Conservation (phyloP, 35 echinoderm and acorn worm species). For the Anneissia japonica region DNA sequence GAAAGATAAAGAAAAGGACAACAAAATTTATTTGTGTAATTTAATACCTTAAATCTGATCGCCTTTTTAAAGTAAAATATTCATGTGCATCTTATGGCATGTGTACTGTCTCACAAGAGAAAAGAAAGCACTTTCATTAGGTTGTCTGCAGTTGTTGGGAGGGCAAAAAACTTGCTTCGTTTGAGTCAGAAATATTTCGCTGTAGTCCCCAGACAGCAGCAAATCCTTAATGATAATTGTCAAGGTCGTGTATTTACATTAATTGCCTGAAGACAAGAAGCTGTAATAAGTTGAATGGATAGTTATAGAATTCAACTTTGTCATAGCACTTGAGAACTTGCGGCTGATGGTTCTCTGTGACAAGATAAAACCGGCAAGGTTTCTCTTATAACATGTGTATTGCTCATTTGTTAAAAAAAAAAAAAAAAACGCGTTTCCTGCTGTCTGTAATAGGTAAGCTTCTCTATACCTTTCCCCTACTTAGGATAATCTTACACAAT, state of each 20-base stretch:
- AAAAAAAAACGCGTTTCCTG: too few species aligned
- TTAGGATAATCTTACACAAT: too few species aligned
- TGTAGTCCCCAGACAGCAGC: background rate
- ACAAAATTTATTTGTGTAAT: background rate
- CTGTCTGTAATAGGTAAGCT: too few species aligned
- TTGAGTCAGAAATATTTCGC: background rate
- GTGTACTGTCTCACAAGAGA: background rate
- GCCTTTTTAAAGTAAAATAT: background rate
- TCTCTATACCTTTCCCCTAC: too few species aligned
- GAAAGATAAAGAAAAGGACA: background rate
- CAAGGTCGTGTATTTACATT: background rate
- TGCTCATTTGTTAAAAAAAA: too few species aligned
- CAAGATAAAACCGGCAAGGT: too few species aligned
- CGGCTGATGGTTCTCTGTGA: too few species aligned
- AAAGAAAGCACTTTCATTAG: background rate
- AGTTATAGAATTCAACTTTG: too few species aligned
- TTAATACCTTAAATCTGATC: background rate
- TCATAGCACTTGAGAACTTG: too few species aligned
- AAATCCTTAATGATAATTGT: background rate
- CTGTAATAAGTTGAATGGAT: background rate
- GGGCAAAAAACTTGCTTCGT: background rate
- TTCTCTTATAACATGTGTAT: too few species aligned
- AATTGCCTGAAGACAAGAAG: background rate
- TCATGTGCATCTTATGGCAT: background rate
- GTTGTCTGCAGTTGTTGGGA: background rate